Evolutionary conservation across 2,888 invertebrate species (phyloP).

Genomic region (Hedychridium roseum): DNA sequence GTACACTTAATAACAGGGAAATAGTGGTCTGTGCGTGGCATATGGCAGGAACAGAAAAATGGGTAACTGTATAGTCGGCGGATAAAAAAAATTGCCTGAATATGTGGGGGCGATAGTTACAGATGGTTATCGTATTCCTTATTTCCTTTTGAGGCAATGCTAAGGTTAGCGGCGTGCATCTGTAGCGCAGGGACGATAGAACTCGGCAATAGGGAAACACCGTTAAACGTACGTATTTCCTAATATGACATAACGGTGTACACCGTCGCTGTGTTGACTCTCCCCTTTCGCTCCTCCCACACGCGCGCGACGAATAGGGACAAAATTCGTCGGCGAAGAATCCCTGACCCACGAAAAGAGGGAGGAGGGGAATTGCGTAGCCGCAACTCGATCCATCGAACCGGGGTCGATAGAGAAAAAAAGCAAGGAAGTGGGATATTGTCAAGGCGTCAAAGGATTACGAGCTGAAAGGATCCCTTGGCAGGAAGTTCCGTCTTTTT

Average conservation of each 20-base stretch:
- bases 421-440: conserved; percentile 18
- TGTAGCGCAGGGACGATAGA: conserved; percentile 6
- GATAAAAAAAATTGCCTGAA: too few relatives aligned
- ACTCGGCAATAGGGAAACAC: conserved; percentile 38
- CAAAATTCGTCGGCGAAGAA: conserved; percentile 31
- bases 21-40: too few relatives aligned
- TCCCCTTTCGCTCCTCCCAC: background rate
- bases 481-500: conserved; percentile 5
- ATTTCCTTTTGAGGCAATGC: too few relatives aligned
- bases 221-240: conserved; percentile 60
- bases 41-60: too few relatives aligned
- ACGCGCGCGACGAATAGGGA: too few relatives aligned
- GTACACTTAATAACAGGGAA: too few relatives aligned
- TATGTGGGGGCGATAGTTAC: too few relatives aligned
- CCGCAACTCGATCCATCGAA: conserved; percentile 4
- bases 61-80: too few relatives aligned
- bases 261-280: conserved; percentile 34
- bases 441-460: conserved; percentile 15
- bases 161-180: too few relatives aligned
- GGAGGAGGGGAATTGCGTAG: conserved; percentile 12
- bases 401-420: conserved; percentile 5
- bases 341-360: conserved; percentile 5
- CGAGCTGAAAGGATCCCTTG: conserved; percentile 15
- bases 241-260: conserved; percentile 64
- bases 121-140: too few relatives aligned